Evolutionary conservation across 64 coral and sea anemone species (phyloP).

Genomic region (Stichodactyla mertensii): DNA sequence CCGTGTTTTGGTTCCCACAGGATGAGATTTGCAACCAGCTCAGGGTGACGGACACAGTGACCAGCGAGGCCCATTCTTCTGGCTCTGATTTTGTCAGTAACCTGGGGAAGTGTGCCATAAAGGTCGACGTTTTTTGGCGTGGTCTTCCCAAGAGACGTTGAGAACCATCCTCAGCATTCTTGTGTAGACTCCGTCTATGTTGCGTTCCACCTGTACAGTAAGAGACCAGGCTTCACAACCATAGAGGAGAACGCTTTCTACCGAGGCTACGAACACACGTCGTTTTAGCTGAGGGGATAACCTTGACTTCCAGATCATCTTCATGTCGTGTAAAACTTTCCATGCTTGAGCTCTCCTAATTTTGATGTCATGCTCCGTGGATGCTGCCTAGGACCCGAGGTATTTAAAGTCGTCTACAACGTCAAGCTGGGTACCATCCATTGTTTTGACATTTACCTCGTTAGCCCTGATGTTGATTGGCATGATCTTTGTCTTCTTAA

Average conservation of each 20-base stretch:
- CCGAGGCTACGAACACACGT: not conserved
- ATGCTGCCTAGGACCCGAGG: not conserved
- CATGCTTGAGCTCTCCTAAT: constrained; percentile 16
- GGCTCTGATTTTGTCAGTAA: too few relatives aligned
- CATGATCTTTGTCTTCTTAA: not conserved
- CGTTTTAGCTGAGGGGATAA: not conserved
- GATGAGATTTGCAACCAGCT: too few relatives aligned
- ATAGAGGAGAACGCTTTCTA: not conserved
- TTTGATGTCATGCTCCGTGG: not conserved
- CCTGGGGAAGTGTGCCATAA: too few relatives aligned
- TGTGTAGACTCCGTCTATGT: too few relatives aligned
- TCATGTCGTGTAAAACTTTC: not conserved
- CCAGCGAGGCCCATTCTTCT: too few relatives aligned
- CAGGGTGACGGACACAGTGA: too few relatives aligned
- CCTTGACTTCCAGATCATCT: constrained; percentile 14
- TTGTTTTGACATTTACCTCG: constrained; percentile 2
- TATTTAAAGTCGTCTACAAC: constrained; percentile 22
- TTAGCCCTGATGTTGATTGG: constrained; percentile 2
- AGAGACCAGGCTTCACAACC: too few relatives aligned
- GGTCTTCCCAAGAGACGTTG: too few relatives aligned
- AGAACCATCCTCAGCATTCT: too few relatives aligned
- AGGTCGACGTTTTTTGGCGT: too few relatives aligned
- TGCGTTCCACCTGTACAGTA: too few relatives aligned
- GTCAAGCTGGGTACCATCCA: constrained; percentile 29
- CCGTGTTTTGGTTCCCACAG: too few relatives aligned